Base-by-base conservation (phyloP, 2,113 vertebrate species). In the Hyaena hyaena region DNA sequence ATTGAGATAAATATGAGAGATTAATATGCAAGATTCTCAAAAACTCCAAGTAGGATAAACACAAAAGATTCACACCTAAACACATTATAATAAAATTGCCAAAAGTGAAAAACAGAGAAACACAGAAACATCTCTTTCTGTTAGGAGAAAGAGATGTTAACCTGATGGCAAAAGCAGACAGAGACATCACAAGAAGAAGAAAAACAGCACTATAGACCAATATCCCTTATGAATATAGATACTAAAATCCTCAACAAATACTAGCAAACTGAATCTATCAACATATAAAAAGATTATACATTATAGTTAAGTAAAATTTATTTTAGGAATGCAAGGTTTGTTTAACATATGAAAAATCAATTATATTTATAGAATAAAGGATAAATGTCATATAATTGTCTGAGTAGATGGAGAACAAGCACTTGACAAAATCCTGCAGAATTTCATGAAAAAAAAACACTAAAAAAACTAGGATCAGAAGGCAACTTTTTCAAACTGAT, bases 311-410 rank as follows among this genome's bases (percentile, higher is more conserved):
- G 14, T 87, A 69, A 63, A 43, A 63, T 33, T 91, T 91, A 88
- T 77, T 55, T 50, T 50, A 83, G 58, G 39, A 85, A 73, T 83
- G 21, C 31, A 96, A 95, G 31, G 5, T 87, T 79, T 89, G 33
- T 76, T 89, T 93, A 45, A 35, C 31, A 79, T 73, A 28, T 31
- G 26, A 96, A 82, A 90, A 93, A 77, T 66, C n/a, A 53, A 31
- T 69, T 86, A 50, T 69, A 33, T 82, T 4, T 19, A 35, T 21
- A 86, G 33, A 94, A 79, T n/a, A 76, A 91, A 74, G 35, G 87
- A 74, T 35, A 88, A 50, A 85, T 45, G 26, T 5, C 23, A 33
- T 7, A 39, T 14, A 5, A 39, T 63, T 9, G 19, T 96, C 23
- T 84, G 35, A 69, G 43, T 24, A 74, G 45, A 74, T 2, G 5